Conservation (phyloP, 2,113 vertebrate genomes). For the Cryptotis parvus region DNA sequence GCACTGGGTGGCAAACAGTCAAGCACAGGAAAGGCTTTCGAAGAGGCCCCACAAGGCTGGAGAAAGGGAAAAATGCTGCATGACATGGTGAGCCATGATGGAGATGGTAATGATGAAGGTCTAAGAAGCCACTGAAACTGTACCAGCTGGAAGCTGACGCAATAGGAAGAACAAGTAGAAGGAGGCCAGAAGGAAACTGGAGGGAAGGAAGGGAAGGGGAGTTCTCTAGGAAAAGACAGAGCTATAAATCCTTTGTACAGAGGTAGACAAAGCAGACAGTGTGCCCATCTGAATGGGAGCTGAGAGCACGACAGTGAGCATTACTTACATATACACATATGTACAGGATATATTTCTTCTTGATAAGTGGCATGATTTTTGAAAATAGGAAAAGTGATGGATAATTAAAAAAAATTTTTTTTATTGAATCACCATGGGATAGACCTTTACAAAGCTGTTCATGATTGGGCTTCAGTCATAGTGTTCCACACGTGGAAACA, state of each 20-base stretch:
- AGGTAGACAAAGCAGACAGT: neutral
- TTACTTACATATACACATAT: neutral
- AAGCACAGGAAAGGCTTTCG: neutral
- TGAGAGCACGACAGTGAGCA: neutral
- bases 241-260: neutral
- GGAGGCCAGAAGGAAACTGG: neutral
- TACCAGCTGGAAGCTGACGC: neutral
- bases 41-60: neutral
- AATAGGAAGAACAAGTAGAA: constrained; percentile 1
- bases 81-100: neutral
- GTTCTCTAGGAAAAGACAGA: neutral
- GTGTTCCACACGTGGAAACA: no score
- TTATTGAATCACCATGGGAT: no score
- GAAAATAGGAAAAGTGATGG: no score
- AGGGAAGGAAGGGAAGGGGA: neutral
- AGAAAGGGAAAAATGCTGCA: neutral
- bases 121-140: neutral
- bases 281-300: neutral
- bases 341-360: neutral
- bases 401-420: no score
- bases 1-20: neutral
- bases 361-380: neutral
- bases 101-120: neutral
- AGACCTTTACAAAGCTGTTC: no score
- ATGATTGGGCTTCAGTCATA: no score